Base-by-base conservation (phyloP, 2,888 invertebrate genomes). In the Lapara coniferarum region DNA sequence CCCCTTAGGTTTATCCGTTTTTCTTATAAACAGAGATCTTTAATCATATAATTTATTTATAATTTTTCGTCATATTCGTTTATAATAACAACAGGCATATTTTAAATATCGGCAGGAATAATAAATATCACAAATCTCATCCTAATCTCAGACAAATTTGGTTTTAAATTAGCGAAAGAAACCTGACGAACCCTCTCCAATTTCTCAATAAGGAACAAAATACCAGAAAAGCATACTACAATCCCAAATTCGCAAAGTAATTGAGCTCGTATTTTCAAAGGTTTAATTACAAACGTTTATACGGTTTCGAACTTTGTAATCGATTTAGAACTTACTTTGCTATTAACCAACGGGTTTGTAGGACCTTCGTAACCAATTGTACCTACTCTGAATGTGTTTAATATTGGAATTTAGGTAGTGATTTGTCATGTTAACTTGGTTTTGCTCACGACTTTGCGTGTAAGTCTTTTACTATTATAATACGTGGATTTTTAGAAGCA, bases 331-430 rank as follows among this genome's bases (percentile, higher is more conserved):
- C 44, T 69, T 57, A 66, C 69, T 56, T 66, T 49, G 37, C 56
- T 49, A 49, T 69, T 66, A 69, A 37, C 30, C 55, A 30, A 19
- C 19, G 55, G 37, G 51, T 2, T 25, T 2, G 55, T 16, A 19
- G 51, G 37, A 51, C 51, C 37, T 30, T 55, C 56, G 25, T 19
- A 56, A 78, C 78, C 78, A 77, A 81, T 82, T 74, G 74, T 76
- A 75, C 78, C 37, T 55, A 51, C 19, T 55, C 19, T 8, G 19
- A 10, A 76, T 69, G 75, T 79, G 77, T 78, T 44, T 8, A 1
- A 13, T 51, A 12, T 51, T 51, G 3, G 51, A 37, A 37, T 37
- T 37, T 37, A 37, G 37, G 37, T 37, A 37, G 37, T 4, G 37
- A 3, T 37, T 0, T 37, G 37, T 37, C 2, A 37, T 37, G 37